A percentile compares a stretch with the other conserved stretches of the same genome.
These are phyloP conservation scores for Hydropsyche betteni DNA, from an alignment of 2,888 invertebrate genomes.

Conservation along the genomic window DNA sequence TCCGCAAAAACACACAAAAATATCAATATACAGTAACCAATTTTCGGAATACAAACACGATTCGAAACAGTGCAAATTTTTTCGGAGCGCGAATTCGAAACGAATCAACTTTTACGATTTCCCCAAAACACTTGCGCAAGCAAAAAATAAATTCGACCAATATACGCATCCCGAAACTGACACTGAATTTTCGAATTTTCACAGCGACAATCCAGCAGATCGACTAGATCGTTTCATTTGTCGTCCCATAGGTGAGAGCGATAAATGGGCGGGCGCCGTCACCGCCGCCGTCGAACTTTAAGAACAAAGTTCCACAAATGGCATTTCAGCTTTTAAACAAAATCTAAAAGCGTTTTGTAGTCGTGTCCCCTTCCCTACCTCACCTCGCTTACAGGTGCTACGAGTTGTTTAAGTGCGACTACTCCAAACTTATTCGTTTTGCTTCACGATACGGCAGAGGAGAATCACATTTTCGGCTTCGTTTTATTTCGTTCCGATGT, in stretches of 20 bases:
- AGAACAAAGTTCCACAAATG: constrained; percentile 42
- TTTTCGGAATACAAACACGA: too few relatives aligned
- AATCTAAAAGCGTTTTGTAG: constrained; percentile 51
- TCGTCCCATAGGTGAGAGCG: not conserved
- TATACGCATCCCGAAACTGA: not conserved
- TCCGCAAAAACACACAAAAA: too few relatives aligned
- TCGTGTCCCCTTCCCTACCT: constrained; percentile 36
- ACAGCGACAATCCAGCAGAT: not conserved
- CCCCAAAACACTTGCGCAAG: too few relatives aligned
- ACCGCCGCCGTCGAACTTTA: constrained; percentile 29
- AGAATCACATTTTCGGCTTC: constrained; percentile 20
- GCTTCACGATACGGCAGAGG: constrained; percentile 15
- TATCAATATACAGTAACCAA: too few relatives aligned
- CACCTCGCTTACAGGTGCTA: constrained; percentile 43
- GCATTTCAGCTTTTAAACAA: constrained; percentile 50
- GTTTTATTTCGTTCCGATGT: constrained; percentile 13
- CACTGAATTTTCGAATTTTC: not conserved
- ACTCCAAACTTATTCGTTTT: constrained; percentile 46
- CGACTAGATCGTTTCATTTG: constrained; percentile 16
- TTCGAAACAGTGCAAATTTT: too few relatives aligned
- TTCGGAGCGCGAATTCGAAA: too few relatives aligned
- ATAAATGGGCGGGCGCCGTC: not conserved
- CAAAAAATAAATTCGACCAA: too few relatives aligned
- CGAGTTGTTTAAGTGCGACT: constrained; percentile 38
- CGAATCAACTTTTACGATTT: too few relatives aligned